Evolutionary conservation across 1,140 invertebrate genomes (phyloP).

Genomic region (Colletes latitarsis): DNA sequence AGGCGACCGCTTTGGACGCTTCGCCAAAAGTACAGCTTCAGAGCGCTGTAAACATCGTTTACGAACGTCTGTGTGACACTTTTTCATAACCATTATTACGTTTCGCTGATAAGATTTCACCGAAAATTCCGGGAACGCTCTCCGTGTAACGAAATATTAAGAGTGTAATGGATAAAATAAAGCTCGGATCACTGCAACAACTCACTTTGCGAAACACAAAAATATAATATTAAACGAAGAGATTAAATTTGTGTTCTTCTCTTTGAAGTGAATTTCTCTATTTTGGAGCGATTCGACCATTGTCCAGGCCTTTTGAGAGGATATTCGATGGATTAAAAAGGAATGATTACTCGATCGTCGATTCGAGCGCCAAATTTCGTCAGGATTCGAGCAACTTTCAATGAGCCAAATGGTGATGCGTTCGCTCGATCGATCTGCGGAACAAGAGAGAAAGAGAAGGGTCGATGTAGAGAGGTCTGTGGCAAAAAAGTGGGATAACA

Average conservation of each 20-base stretch:
- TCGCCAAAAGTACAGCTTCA: too few relatives aligned
- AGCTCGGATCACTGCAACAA: too few relatives aligned
- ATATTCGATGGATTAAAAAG: slow-evolving; percentile 29
- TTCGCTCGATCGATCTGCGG: slow-evolving; percentile 61
- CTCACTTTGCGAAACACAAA: too few relatives aligned
- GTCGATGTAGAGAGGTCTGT: slow-evolving; percentile 57
- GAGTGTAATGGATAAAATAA: not conserved
- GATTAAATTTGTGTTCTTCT: too few relatives aligned
- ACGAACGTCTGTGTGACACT: too few relatives aligned
- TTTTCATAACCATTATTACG: too few relatives aligned
- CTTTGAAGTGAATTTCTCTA: too few relatives aligned
- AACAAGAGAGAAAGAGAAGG: slow-evolving; percentile 50
- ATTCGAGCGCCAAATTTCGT: slow-evolving; percentile 52
- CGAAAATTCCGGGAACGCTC: not conserved
- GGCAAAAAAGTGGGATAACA: slow-evolving; percentile 70
- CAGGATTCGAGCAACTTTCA: slow-evolving; percentile 55
- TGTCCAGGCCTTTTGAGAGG: not conserved
- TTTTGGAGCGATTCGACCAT: too few relatives aligned
- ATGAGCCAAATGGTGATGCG: slow-evolving; percentile 60
- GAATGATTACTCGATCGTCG: slow-evolving; percentile 35
- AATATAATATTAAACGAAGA: too few relatives aligned
- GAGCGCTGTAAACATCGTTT: too few relatives aligned
- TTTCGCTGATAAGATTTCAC: not conserved
- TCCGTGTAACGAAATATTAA: not conserved
- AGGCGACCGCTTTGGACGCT: too few relatives aligned